Evolutionary conservation across 92 coral and sea anemone genomes (phyloP), one percentile per base, ranked within the genome.

Genomic region (Actinernus sp.): DNA sequence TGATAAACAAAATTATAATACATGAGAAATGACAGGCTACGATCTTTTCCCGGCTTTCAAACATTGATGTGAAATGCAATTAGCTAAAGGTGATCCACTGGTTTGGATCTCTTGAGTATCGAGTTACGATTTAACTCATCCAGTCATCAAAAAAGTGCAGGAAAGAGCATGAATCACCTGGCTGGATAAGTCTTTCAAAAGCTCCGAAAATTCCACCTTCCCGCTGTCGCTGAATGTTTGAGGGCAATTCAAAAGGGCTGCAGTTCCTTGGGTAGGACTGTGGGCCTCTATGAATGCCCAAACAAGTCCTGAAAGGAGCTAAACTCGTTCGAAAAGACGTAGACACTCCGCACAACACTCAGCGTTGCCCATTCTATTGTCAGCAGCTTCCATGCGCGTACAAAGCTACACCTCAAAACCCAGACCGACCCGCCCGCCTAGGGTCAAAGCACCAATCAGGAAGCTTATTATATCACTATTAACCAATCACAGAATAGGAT

Each of bases 371-470:
- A 14, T 45, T 31, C 26, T 46, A 45, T 61, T 79, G 73, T 40
- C 11, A 68, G 49, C 61, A 36, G 40, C 59, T 55, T 40, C 47
- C 64, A 68, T 37, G 53, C 76, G 63, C 78, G 52, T 23, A 43
- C 58, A 37, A 56, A 70, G 8, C 60, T 18, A 7, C 18, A 52
- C 54, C 54, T 8, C 13, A n/a, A n/a, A n/a, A n/a, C n/a, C n/a
- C n/a, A 32, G 52, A 43, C 51, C 61, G 65, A 56, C 78, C 55
- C 70, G 47, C 68, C 80, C 70, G 69, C 70, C 44, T 58, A 32
- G 38, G 58, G 31, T n/a, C n/a, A 37, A 41, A 10, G n/a, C 49
- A 62, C 97, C 97, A 86, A 90, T 86, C 82, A 90, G 7, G 66
- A 41, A 14, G 11, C 64, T 68, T 47, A 65, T 86, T 53, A 37